phyloP scores from a whole-genome alignment of 1,140 invertebrate genomes.

The Neuroterus valhalla region DNA sequence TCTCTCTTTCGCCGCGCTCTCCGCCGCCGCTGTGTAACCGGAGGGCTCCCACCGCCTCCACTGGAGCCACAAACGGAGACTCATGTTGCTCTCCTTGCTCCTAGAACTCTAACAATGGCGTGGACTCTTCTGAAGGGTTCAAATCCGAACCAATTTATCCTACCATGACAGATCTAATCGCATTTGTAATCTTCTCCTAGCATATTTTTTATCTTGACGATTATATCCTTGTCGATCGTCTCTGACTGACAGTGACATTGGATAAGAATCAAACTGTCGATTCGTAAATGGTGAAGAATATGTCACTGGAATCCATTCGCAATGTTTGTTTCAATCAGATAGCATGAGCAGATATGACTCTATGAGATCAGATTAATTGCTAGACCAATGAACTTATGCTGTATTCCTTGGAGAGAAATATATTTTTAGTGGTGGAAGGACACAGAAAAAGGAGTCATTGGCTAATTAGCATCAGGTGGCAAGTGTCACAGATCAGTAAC shows the following conservation, averaged over 20 bases:
- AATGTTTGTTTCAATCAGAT: not conserved
- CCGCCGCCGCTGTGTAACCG: constrained; percentile 58
- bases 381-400: no score
- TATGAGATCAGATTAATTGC: not conserved
- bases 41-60: constrained; percentile 69
- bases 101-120: constrained; percentile 69
- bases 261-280: constrained; percentile 13
- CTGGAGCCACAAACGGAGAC: constrained; percentile 57
- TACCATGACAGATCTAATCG: not conserved
- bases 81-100: constrained; percentile 70
- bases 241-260: not conserved
- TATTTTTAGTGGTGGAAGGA: no score
- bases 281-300: not conserved
- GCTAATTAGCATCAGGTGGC: not conserved
- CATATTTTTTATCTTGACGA: not conserved
- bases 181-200: not conserved
- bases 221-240: not conserved
- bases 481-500: not conserved
- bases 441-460: not conserved
- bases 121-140: constrained; percentile 47
- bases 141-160: not conserved
- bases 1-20: constrained; percentile 55
- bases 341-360: not conserved
- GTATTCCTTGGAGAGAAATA: no score
- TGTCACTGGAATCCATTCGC: not conserved